Evolutionary conservation across 2,888 invertebrate species (phyloP).

Genomic region (Macrophya alboannulata): DNA sequence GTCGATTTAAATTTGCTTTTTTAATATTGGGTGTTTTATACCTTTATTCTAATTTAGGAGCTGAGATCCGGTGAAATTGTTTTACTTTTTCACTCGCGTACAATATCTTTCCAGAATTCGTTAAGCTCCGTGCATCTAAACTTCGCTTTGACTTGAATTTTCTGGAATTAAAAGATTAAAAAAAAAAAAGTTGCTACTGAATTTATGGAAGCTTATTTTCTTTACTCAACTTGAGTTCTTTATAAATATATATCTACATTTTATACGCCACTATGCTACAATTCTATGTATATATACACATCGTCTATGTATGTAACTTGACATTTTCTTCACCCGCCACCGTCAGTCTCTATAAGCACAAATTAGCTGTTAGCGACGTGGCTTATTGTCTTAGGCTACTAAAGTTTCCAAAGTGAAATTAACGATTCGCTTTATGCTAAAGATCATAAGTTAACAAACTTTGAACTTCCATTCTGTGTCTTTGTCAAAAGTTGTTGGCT

Average conservation of each 20-base stretch:
- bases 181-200: background rate
- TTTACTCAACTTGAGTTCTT: background rate
- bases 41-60: slow-evolving; percentile 23
- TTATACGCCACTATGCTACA: background rate
- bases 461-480: slow-evolving; percentile 30
- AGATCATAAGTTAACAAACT: slow-evolving; percentile 47
- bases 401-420: slow-evolving; percentile 49
- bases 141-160: slow-evolving; percentile 21
- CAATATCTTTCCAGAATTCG: slow-evolving; percentile 21
- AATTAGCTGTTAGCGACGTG: slow-evolving; percentile 46
- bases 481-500: slow-evolving; percentile 37
- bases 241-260: too few species aligned
- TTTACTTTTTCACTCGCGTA: slow-evolving; percentile 1
- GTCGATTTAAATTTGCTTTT: slow-evolving; percentile 11
- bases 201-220: slow-evolving; percentile 7
- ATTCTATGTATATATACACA: slow-evolving; percentile 8
- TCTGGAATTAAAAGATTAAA: slow-evolving; percentile 4
- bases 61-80: background rate
- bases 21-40: background rate
- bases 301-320: background rate
- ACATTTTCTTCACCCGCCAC: background rate
- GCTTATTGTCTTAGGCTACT: slow-evolving; percentile 49
- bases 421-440: slow-evolving; percentile 41
- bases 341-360: slow-evolving; percentile 41
- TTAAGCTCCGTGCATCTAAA: slow-evolving; percentile 26